These are phyloP conservation scores for Nymphalis urticae DNA, from an alignment of 2,888 invertebrate species.

Conservation along the genomic window DNA sequence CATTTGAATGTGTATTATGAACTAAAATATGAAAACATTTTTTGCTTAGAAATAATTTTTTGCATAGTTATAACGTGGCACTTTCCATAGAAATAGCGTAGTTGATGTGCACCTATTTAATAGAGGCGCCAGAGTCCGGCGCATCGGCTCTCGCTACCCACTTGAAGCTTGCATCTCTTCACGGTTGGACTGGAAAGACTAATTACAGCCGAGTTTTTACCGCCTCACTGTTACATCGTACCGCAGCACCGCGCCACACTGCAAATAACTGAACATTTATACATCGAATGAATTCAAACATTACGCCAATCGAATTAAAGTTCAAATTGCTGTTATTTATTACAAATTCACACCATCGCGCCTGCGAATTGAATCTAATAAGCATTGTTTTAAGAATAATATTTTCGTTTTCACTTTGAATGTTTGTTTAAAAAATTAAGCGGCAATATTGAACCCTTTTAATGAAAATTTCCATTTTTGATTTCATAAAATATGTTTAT, in stretches of 20 bases:
- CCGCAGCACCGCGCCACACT: slow-evolving; percentile 54
- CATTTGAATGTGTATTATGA: background rate
- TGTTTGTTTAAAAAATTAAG: background rate
- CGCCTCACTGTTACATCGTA: slow-evolving; percentile 61
- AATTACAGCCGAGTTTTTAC: slow-evolving; percentile 63
- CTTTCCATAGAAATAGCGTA: slow-evolving; percentile 12
- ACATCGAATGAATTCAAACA: slow-evolving; percentile 9
- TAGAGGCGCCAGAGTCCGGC: slow-evolving; percentile 42
- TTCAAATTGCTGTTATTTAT: background rate
- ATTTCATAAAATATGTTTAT: background rate
- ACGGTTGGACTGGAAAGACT: slow-evolving; percentile 69
- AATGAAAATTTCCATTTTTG: background rate
- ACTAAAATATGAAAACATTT: slow-evolving; percentile 8
- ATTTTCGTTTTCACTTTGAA: background rate
- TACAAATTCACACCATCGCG: background rate
- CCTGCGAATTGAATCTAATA: slow-evolving; percentile 4
- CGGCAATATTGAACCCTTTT: background rate
- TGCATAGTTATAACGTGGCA: background rate
- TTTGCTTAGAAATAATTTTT: slow-evolving; percentile 10
- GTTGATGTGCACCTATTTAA: slow-evolving; percentile 17
- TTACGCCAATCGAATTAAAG: background rate
- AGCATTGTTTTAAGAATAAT: slow-evolving; percentile 2
- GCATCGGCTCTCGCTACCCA: slow-evolving; percentile 51
- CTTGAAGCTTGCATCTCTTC: slow-evolving; percentile 57
- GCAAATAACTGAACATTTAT: slow-evolving; percentile 45